These are phyloP conservation scores for Actenoides hombroni DNA, from an alignment of 2,113 vertebrate species.

Conservation along the genomic window DNA sequence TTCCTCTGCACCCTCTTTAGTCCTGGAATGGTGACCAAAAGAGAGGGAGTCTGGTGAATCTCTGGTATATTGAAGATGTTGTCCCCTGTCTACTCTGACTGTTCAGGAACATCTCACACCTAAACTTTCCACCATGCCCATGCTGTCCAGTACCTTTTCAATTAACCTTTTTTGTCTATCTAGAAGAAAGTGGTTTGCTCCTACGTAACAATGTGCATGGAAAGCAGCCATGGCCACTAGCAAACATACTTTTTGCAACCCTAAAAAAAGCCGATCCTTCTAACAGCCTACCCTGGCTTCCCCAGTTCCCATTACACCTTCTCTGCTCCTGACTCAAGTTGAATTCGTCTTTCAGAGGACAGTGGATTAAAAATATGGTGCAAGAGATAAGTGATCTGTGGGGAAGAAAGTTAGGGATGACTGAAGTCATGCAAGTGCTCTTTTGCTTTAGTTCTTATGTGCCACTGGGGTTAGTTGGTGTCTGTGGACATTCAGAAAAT, in stretches of 20 bases:
- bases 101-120: neutral
- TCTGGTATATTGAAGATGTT: neutral
- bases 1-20: neutral
- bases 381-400: neutral
- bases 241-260: neutral
- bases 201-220: neutral
- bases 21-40: neutral
- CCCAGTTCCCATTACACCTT: neutral
- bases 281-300: neutral
- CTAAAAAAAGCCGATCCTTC: neutral
- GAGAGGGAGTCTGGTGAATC: neutral
- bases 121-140: neutral
- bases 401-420: neutral
- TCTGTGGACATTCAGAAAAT: neutral
- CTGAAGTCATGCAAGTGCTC: neutral
- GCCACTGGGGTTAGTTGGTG: neutral
- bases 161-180: neutral
- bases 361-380: neutral
- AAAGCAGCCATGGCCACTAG: neutral
- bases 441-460: neutral
- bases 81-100: neutral
- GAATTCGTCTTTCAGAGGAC: neutral
- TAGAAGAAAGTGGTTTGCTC: neutral
- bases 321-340: neutral
- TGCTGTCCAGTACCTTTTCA: neutral